Percentiles rank a stretch among this genome's conserved stretches.
phyloP scores from a whole-genome alignment of 2,888 invertebrate genomes.

The Nineta flava region DNA sequence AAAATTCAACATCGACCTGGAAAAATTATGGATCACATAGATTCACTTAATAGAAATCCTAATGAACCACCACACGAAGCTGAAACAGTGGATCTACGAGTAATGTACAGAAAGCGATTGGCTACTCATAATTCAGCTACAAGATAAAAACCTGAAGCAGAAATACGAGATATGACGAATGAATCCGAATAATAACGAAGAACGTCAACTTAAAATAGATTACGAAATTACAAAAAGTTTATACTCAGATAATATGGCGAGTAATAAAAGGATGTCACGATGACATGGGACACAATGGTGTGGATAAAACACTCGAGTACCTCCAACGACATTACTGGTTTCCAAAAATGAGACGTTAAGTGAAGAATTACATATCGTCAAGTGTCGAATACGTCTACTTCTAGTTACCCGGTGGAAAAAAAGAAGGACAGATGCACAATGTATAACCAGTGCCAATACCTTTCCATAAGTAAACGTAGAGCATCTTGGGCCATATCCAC shows the following conservation, averaged over 20 bases:
- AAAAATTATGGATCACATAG: not conserved
- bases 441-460: not conserved
- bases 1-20: not conserved
- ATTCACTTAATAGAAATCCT: not conserved
- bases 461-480: not conserved
- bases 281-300: not conserved
- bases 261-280: not conserved
- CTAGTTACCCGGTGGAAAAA: not conserved
- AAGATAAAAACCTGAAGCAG: not conserved
- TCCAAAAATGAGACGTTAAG: not conserved
- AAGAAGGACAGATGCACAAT: not conserved
- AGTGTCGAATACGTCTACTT: not conserved
- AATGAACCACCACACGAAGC: not conserved
- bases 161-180: not conserved
- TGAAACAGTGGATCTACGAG: not conserved
- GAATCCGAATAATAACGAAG: not conserved
- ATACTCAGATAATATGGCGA: not conserved
- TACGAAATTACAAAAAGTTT: not conserved
- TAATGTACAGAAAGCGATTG: no score
- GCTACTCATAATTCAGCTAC: no score
- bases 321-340: not conserved
- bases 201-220: not conserved
- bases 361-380: not conserved
- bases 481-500: not conserved
- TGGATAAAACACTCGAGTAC: not conserved